Evolutionary conservation across 1,140 invertebrate species (phyloP).

Genomic region (Platyscapa corneri): DNA sequence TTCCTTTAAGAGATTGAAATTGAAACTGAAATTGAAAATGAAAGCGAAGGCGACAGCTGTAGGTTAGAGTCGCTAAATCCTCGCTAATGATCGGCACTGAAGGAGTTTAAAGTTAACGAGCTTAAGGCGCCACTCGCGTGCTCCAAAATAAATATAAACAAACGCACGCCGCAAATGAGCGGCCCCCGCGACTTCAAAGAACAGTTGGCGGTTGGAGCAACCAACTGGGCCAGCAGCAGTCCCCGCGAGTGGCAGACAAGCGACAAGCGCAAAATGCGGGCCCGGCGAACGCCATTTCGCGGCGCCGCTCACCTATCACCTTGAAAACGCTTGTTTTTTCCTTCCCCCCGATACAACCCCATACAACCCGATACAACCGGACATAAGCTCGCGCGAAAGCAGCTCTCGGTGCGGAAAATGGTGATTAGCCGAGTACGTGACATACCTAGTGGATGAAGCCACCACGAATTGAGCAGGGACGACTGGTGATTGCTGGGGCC

Average conservation of each 20-base stretch:
- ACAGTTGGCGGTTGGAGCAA: too few species aligned
- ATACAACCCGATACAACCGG: neutral
- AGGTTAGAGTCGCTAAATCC: too few species aligned
- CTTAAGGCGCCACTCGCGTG: neutral
- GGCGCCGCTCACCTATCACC: constrained; percentile 42
- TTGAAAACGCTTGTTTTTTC: constrained; percentile 46
- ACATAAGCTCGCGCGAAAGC: too few species aligned
- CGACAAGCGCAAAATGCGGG: neutral
- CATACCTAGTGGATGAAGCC: constrained; percentile 72
- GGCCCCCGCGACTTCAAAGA: neutral
- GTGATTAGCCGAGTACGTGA: neutral
- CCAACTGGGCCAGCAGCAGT: too few species aligned
- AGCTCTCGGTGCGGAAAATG: neutral
- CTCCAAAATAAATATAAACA: neutral
- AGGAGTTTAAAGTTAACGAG: too few species aligned
- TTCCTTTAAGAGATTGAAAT: too few species aligned
- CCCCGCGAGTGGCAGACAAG: neutral
- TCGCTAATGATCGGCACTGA: too few species aligned
- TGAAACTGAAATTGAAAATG: too few species aligned
- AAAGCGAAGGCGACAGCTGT: too few species aligned
- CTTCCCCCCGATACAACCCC: neutral
- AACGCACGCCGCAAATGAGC: neutral
- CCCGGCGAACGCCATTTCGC: constrained; percentile 44
- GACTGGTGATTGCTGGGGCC: constrained; percentile 70
- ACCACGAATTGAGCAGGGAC: constrained; percentile 72